phyloP scores from a whole-genome alignment of 2,113 vertebrate species.

The Copsychus sechellarum region DNA sequence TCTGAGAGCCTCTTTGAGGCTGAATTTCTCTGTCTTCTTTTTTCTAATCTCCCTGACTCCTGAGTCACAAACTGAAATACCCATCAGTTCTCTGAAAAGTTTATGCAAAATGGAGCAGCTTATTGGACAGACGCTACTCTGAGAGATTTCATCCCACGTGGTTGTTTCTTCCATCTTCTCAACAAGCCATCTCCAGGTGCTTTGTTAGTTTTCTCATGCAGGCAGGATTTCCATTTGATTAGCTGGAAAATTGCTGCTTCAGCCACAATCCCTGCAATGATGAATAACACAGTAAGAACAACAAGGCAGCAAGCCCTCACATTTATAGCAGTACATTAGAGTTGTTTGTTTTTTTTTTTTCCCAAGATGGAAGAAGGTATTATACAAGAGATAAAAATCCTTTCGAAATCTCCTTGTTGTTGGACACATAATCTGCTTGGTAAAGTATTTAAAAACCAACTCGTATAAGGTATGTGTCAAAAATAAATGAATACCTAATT shows the following conservation, averaged over 20 bases:
- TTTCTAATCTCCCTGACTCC: neutral
- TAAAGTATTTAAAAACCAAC: neutral
- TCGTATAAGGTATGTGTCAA: neutral
- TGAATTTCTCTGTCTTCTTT: neutral
- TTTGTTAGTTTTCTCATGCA: neutral
- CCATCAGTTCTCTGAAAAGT: neutral
- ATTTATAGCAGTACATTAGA: neutral
- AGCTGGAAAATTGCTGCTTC: conserved; percentile 1
- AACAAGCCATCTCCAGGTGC: neutral
- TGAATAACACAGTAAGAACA: neutral
- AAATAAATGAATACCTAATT: neutral
- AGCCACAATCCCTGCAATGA: neutral
- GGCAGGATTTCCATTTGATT: neutral
- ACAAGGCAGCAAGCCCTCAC: neutral
- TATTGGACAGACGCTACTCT: neutral
- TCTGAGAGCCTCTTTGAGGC: neutral
- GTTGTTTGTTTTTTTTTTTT: neutral
- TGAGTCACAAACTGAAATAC: neutral
- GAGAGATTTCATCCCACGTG: neutral
- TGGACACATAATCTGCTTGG: neutral
- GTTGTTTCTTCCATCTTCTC: neutral
- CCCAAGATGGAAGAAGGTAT: neutral
- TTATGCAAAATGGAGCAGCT: neutral
- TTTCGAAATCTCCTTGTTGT: neutral
- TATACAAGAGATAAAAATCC: neutral